phyloP scores from a whole-genome alignment of 2,797 vertebrate genomes.

The Hybognathus amarus region DNA sequence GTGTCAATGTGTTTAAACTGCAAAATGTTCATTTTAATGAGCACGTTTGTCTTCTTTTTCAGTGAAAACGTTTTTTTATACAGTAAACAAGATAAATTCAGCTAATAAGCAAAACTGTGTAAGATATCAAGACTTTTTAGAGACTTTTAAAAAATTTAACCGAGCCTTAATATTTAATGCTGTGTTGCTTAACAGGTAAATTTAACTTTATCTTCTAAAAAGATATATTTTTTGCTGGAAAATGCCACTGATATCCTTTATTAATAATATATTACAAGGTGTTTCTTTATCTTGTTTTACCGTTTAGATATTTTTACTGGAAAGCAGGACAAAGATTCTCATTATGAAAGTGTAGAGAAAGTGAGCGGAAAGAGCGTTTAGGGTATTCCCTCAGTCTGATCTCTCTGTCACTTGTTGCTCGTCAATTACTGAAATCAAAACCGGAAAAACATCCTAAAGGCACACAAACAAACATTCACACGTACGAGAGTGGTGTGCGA shows the following conservation, averaged over 20 bases:
- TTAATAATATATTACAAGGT: background rate
- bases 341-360: background rate
- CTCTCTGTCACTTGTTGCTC: conserved; percentile 50
- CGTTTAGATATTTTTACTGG: conserved; percentile 26
- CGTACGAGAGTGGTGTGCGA: conserved; percentile 4
- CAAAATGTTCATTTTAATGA: background rate
- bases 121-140: background rate
- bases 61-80: background rate
- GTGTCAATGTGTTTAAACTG: conserved; percentile 13
- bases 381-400: conserved; percentile 56
- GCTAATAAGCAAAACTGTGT: background rate
- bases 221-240: background rate
- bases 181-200: background rate
- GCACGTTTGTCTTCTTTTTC: background rate
- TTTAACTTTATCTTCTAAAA: background rate
- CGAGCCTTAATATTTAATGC: background rate
- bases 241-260: background rate
- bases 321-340: background rate
- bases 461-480: conserved; percentile 44
- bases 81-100: background rate
- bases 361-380: conserved; percentile 22
- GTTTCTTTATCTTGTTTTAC: background rate
- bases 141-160: background rate
- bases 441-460: conserved; percentile 42
- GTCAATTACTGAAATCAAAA: conserved; percentile 62